A percentile compares a stretch with the other conserved stretches of the same genome.
phyloP scores from a whole-genome alignment of 2,113 vertebrate species.

The Upupa epops region DNA sequence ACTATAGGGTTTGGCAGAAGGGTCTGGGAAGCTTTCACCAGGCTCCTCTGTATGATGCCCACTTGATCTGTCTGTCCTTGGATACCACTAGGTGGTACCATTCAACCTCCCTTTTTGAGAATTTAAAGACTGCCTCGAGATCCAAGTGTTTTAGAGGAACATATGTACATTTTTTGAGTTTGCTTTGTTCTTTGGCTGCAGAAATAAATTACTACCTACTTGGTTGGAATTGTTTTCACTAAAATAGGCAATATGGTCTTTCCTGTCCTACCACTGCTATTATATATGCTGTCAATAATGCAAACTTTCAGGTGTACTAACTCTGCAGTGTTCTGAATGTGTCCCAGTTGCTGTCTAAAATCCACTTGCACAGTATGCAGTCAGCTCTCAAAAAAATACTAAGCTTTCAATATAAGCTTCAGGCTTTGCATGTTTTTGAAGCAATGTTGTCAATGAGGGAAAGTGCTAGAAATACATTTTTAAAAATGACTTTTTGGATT shows the following conservation, averaged over 20 bases:
- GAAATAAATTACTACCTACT: background rate
- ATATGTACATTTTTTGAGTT: background rate
- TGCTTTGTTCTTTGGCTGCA: background rate
- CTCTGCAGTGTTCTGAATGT: background rate
- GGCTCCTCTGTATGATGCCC: background rate
- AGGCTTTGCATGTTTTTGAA: background rate
- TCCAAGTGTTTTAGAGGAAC: background rate
- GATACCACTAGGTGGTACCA: conserved; percentile 53
- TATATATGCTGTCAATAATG: background rate
- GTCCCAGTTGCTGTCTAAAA: conserved; percentile 12
- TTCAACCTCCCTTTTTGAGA: background rate
- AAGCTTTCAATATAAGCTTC: background rate
- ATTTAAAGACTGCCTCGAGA: background rate
- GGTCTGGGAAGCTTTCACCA: background rate
- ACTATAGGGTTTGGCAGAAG: background rate
- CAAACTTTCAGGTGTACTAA: background rate
- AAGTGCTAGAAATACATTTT: background rate
- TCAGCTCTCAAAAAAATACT: background rate
- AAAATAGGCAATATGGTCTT: background rate
- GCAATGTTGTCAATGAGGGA: background rate
- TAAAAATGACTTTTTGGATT: background rate
- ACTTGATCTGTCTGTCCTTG: background rate
- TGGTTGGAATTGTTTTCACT: conserved; percentile 22
- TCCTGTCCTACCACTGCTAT: background rate
- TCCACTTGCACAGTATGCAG: background rate